Evolutionary conservation across 2,797 vertebrate genomes (phyloP).

Genomic region (Epinephelus awoara): DNA sequence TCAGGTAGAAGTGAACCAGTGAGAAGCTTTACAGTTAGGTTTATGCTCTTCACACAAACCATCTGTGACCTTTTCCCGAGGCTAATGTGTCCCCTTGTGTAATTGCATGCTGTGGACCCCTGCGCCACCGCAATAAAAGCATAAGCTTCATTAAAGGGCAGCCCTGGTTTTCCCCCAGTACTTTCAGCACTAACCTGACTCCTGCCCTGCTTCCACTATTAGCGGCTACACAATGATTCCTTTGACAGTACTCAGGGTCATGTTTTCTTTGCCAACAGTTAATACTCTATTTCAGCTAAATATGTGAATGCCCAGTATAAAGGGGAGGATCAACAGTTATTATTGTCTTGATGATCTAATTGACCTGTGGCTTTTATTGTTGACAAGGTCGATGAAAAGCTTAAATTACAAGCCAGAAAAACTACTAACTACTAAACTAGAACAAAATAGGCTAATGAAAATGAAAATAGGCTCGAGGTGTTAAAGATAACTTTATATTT

Average conservation of each 20-base stretch:
- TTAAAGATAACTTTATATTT: no score
- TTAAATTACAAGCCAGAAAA: no score
- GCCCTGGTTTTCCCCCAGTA: slow-evolving; percentile 53
- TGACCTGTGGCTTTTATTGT: neutral
- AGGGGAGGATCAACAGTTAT: neutral
- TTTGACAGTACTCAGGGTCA: slow-evolving; percentile 37
- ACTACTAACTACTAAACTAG: no score
- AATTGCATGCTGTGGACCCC: slow-evolving; percentile 62
- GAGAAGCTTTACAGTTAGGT: slow-evolving; percentile 32
- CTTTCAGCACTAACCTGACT: slow-evolving; percentile 60
- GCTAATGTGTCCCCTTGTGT: slow-evolving; percentile 61
- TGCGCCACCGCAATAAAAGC: slow-evolving; percentile 58
- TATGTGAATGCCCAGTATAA: slow-evolving; percentile 5
- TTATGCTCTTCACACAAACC: slow-evolving; percentile 37
- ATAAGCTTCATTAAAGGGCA: slow-evolving; percentile 64
- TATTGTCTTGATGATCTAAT: slow-evolving; percentile 4
- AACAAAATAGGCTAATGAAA: no score
- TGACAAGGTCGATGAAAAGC: no score
- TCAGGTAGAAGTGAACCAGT: slow-evolving; percentile 5
- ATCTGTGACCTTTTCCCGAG: slow-evolving; percentile 71
- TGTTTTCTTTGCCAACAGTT: slow-evolving; percentile 7
- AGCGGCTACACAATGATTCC: slow-evolving; percentile 21
- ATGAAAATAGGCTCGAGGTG: no score
- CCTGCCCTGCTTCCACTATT: slow-evolving; percentile 30
- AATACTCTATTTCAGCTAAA: slow-evolving; percentile 25